A percentile compares a stretch with the other conserved stretches of the same genome.
Evolutionary conservation across 2,888 invertebrate genomes (phyloP).

Genomic region (Troides helena): DNA sequence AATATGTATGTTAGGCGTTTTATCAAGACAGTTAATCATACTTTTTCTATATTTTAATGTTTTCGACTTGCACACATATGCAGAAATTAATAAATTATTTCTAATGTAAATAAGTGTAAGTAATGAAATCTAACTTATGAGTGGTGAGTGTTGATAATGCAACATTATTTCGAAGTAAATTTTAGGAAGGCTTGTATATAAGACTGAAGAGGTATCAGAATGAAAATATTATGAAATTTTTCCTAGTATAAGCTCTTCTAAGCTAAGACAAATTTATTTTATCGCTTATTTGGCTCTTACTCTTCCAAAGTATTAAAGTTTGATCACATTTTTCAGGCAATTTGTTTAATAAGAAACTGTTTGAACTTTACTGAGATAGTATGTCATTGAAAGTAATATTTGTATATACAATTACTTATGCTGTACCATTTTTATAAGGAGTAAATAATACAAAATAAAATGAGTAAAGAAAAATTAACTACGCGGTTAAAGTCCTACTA

Average conservation of each 20-base stretch:
- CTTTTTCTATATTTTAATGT: too few species aligned
- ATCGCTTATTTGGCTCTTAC: background rate
- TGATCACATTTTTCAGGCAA: background rate
- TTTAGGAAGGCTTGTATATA: background rate
- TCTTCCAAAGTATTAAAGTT: constrained; percentile 1
- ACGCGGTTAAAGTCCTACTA: background rate
- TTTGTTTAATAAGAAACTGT: background rate
- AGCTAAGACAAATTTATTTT: background rate
- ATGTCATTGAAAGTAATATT: too few species aligned
- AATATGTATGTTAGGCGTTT: too few species aligned
- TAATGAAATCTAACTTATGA: background rate
- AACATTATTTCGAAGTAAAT: background rate
- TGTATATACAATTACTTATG: too few species aligned
- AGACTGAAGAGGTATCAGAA: background rate
- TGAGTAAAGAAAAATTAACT: too few species aligned
- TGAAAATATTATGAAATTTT: background rate
- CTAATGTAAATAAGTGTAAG: background rate
- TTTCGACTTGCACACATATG: too few species aligned
- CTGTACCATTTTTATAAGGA: too few species aligned
- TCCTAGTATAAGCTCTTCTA: background rate
- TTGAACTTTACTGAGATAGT: background rate
- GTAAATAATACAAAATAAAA: too few species aligned
- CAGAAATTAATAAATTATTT: too few species aligned
- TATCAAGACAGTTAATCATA: too few species aligned
- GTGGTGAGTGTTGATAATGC: background rate